Evolutionary conservation across 2,113 vertebrate genomes (phyloP).

Genomic region (Nipponia nippon): DNA sequence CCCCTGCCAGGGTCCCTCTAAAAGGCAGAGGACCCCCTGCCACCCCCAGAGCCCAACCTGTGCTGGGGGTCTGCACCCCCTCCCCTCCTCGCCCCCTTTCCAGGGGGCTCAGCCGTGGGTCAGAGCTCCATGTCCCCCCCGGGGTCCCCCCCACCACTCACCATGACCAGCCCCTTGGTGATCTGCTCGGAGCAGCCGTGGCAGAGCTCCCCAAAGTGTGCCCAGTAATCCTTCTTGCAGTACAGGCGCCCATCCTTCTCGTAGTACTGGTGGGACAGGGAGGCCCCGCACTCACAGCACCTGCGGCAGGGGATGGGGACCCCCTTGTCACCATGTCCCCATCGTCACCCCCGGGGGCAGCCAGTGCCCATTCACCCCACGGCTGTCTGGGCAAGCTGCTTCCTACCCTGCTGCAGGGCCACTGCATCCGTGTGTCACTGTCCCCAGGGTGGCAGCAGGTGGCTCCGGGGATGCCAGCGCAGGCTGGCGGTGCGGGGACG

Average conservation of each 20-base stretch:
- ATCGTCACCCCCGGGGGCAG: fast-evolving
- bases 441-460: not conserved
- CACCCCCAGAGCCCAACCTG: not conserved
- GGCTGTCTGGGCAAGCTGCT: not conserved
- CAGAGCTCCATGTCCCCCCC: too few species aligned
- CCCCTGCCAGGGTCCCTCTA: too few species aligned
- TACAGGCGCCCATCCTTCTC: slow-evolving; percentile 96
- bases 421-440: not conserved
- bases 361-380: fast-evolving
- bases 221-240: slow-evolving; percentile 98
- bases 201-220: slow-evolving; percentile 90
- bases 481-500: not conserved
- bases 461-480: not conserved
- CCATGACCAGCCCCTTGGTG: slow-evolving; percentile 97
- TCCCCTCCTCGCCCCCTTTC: not conserved
- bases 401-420: not conserved
- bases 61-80: not conserved
- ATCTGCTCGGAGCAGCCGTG: slow-evolving; percentile 95
- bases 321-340: not conserved
- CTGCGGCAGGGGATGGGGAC: slow-evolving; percentile 45
- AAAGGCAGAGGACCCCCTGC: fast-evolving
- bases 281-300: slow-evolving; percentile 90
- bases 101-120: not conserved
- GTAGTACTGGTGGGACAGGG: slow-evolving; percentile 96
- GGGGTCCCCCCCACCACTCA: slow-evolving; percentile 33